phyloP scores from a whole-genome alignment of 1,140 invertebrate species.

The Argopecten irradians region DNA sequence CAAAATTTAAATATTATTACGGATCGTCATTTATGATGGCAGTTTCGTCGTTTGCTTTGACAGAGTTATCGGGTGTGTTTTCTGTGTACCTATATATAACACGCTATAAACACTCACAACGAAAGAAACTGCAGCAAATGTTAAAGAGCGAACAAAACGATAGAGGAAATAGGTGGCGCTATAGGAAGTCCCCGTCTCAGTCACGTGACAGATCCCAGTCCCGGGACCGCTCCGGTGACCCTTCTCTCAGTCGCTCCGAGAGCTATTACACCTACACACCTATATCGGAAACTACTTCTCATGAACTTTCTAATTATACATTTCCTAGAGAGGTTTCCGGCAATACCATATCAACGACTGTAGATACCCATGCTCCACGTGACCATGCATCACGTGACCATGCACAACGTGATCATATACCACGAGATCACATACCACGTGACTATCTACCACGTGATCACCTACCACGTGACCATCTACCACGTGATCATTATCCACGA shows the following conservation, averaged over 20 bases:
- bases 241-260: constrained; percentile 71
- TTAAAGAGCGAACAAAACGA: constrained; percentile 63
- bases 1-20: constrained; percentile 72
- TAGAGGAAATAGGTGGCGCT: constrained; percentile 60
- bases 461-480: constrained; percentile 27
- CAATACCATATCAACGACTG: constrained; percentile 74
- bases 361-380: constrained; percentile 68
- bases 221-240: constrained; percentile 70
- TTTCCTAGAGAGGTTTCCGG: constrained; percentile 70
- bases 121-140: constrained; percentile 71
- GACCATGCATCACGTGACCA: constrained; percentile 46
- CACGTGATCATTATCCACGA: constrained; percentile 33
- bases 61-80: constrained; percentile 75
- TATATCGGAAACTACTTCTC: constrained; percentile 72
- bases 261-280: constrained; percentile 76
- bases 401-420: constrained; percentile 41
- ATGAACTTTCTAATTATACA: constrained; percentile 75
- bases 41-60: constrained; percentile 73
- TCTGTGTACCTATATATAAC: constrained; percentile 76
- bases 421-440: constrained; percentile 44
- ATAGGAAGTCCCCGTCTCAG: constrained; percentile 60
- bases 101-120: constrained; percentile 72
- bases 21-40: constrained; percentile 76
- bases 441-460: constrained; percentile 36
- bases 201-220: constrained; percentile 68